Percentiles rank a stretch among this genome's conserved stretches.
Conservation (phyloP, 2,797 vertebrate species). For the Cirrhinus mrigala region DNA sequence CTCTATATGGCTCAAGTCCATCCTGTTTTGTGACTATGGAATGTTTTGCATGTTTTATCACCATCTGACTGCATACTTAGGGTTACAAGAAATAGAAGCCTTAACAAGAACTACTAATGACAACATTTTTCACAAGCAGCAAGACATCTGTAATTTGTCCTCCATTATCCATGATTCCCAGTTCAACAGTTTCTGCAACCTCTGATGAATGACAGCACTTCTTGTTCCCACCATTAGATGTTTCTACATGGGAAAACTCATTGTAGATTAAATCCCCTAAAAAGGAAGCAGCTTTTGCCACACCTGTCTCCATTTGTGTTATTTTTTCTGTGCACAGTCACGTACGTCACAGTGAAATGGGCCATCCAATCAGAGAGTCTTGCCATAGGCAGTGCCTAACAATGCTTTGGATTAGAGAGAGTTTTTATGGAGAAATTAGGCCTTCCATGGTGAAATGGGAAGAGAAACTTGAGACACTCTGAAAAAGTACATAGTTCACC, state of each 20-base stretch:
- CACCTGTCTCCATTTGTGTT: background rate
- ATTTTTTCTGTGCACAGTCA: background rate
- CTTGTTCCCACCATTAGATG: background rate
- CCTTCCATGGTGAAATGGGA: background rate
- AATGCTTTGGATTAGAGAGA: conserved; percentile 2
- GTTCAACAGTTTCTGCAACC: background rate
- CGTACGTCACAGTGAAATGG: background rate
- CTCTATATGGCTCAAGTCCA: background rate
- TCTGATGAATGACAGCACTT: conserved; percentile 1
- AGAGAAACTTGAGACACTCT: background rate
- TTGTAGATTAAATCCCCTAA: background rate
- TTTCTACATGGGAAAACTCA: background rate
- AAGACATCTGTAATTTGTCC: background rate
- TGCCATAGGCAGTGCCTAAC: background rate
- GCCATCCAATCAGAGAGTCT: background rate
- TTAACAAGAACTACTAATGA: background rate
- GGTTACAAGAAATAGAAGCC: background rate
- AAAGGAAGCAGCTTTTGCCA: background rate
- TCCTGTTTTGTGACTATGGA: background rate
- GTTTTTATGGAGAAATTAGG: conserved; percentile 5
- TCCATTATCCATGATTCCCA: conserved; percentile 38
- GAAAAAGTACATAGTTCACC: background rate
- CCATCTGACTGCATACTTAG: background rate
- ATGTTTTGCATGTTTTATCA: background rate
- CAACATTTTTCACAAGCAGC: background rate